phyloP scores from a whole-genome alignment of 2,888 invertebrate species.

The Thymelicus lineola region DNA sequence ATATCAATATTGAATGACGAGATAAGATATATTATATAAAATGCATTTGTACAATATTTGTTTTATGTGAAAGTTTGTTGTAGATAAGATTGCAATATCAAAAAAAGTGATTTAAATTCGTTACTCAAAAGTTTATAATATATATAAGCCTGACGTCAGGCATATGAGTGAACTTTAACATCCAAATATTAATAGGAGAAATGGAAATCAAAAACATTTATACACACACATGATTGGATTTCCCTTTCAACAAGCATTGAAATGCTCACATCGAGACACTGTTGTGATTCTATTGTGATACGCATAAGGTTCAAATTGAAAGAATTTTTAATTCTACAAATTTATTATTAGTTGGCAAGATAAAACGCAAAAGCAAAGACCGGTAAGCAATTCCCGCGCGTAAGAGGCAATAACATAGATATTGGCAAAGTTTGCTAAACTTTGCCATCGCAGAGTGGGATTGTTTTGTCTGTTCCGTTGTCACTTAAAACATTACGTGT shows the following conservation, averaged over 20 bases:
- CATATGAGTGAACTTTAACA: not conserved
- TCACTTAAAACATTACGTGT: slow-evolving; percentile 33
- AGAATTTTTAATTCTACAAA: not conserved
- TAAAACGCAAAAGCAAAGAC: slow-evolving; percentile 31
- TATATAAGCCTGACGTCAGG: not conserved
- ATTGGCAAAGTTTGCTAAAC: slow-evolving; percentile 34
- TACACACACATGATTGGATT: slow-evolving; percentile 29
- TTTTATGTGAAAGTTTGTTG: too few species aligned
- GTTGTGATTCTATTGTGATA: not conserved
- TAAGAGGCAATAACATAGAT: slow-evolving; percentile 35
- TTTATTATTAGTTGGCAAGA: slow-evolving; percentile 5
- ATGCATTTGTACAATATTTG: too few species aligned
- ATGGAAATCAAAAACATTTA: slow-evolving; percentile 33
- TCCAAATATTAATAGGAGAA: slow-evolving; percentile 19
- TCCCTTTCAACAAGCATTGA: not conserved
- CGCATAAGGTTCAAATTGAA: not conserved
- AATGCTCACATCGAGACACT: not conserved
- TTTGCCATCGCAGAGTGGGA: slow-evolving; percentile 24
- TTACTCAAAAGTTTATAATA: too few species aligned
- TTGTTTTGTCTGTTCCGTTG: slow-evolving; percentile 36
- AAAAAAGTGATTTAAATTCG: too few species aligned
- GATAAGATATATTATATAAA: too few species aligned
- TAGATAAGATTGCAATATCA: too few species aligned
- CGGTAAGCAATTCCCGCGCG: slow-evolving; percentile 33
- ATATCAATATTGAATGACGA: too few species aligned